Evolutionary conservation across 2,797 vertebrate genomes (phyloP), one percentile per base, ranked within the genome.

Genomic region (Lindbergichthys nudifrons): DNA sequence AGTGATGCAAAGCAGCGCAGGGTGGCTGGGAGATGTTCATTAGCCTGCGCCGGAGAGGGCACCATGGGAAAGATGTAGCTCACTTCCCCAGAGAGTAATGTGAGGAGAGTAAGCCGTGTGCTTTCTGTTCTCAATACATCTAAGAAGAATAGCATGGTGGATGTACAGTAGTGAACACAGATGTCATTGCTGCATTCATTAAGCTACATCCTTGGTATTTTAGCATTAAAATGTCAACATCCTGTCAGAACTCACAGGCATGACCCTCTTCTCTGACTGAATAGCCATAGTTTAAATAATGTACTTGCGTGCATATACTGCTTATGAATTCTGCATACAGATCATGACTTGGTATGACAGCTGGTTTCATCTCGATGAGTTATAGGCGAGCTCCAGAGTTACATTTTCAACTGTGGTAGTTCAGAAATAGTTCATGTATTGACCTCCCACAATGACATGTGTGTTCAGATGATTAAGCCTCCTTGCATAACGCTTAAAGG

Each of bases 31-130:
- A 77, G 57, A 82, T 70, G 71, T 83, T 87, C 88, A 87, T 86
- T 83, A 89, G 75, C 70, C 76, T 80, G 74, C 2, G 10, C 75
- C 30, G 71, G 45, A 65, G 43, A 73, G 62, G 61, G 52, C 72
- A 76, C 56, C 53, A 64, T 51, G 51, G 68, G 67, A 73, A 66
- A 70, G 85, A 89, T 89, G 71, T 84, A 79, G 83, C 86, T 79
- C 86, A 79, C 71, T 36, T 87, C 88, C 86, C 91, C 58, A 3
- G 56, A 88, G 87, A 84, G 47, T 36, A 46, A 26, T 45, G 52
- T 32, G 51, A 54, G 57, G 59, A 68, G 10, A 26, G 68, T 19
- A 51, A 77, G 51, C 45, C 1, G 15, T 52, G 51, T 30, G 43
- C 12, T 71, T 45, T 52, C 43, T 43, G 51, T 9, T 8, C 32